These are phyloP conservation scores for Diadophis punctatus DNA, from an alignment of 2,113 vertebrate species.

Conservation along the genomic window DNA sequence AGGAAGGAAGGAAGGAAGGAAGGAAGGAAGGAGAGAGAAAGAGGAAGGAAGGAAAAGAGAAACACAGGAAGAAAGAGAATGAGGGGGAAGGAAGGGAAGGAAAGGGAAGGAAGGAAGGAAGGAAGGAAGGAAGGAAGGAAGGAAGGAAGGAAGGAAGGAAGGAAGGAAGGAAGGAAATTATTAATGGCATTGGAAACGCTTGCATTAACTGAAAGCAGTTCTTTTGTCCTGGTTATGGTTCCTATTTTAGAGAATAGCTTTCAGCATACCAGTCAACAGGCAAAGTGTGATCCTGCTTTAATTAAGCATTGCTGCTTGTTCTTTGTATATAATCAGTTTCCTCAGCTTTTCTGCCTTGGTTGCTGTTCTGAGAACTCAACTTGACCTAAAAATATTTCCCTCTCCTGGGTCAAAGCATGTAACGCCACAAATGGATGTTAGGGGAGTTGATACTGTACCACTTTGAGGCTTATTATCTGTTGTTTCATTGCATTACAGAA, in stretches of 20 bases:
- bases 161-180: not conserved
- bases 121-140: no score
- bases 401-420: slow-evolving; percentile 19
- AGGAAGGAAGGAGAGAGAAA: no score
- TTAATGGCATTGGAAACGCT: not conserved
- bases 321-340: not conserved
- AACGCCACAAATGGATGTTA: slow-evolving; percentile 22
- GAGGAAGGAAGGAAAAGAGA: no score
- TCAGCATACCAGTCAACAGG: not conserved
- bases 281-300: not conserved
- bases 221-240: not conserved
- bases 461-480: slow-evolving; percentile 20
- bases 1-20: no score
- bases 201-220: not conserved
- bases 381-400: not conserved
- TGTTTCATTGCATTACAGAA: slow-evolving; percentile 29
- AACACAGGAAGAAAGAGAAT: no score
- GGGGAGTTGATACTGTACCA: slow-evolving; percentile 19
- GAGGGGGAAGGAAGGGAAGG: no score
- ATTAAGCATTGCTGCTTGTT: not conserved
- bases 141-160: no score
- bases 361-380: slow-evolving; percentile 7
- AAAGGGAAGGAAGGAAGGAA: no score
- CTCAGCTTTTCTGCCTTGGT: not conserved
- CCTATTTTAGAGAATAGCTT: not conserved